These are phyloP conservation scores for Lumbricus terrestris DNA, from an alignment of 2,888 invertebrate species.

Conservation along the genomic window DNA sequence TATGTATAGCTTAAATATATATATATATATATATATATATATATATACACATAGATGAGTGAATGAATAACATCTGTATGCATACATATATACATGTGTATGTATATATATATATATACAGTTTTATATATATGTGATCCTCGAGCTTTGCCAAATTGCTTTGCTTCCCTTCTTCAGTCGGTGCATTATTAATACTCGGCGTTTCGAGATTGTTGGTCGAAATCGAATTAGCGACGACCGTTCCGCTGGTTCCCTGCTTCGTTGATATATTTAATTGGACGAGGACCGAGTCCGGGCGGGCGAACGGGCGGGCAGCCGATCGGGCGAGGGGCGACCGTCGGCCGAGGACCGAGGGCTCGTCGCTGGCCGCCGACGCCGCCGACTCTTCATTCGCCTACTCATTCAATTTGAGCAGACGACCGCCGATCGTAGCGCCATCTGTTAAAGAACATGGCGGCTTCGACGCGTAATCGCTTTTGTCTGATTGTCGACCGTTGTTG, in stretches of 20 bases:
- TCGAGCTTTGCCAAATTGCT: slow-evolving; percentile 11
- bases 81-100: no score
- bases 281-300: background rate
- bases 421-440: background rate
- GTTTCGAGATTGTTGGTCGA: background rate
- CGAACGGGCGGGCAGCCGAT: background rate
- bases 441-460: background rate
- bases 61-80: no score
- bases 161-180: background rate
- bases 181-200: slow-evolving; percentile 9
- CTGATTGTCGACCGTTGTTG: slow-evolving; percentile 9
- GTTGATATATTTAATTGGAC: slow-evolving; percentile 19
- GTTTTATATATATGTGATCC: background rate
- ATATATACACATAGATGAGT: no score
- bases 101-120: no score
- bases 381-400: background rate
- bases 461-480: slow-evolving; percentile 10
- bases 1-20: no score
- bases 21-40: no score
- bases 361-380: background rate
- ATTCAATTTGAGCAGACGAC: background rate
- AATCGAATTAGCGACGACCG: background rate
- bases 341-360: background rate
- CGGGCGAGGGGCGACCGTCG: background rate
- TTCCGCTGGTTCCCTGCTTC: background rate